phyloP scores from a whole-genome alignment of 2,888 invertebrate species.

The Plebejus melissa region DNA sequence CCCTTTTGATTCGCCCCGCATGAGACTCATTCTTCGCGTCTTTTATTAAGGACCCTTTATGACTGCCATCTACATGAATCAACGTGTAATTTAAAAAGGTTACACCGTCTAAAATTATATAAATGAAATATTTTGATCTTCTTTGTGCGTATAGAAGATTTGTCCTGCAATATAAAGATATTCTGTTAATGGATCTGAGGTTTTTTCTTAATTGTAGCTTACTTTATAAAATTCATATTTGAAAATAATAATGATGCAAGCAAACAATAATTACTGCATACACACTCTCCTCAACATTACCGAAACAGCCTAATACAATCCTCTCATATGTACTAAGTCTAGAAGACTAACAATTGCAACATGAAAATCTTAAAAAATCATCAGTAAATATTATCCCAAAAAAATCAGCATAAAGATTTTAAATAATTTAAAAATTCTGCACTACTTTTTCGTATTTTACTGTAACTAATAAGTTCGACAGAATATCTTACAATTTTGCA shows the following conservation, averaged over 20 bases:
- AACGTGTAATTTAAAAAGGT: conserved; percentile 12
- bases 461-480: no score
- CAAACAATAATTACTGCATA: no score
- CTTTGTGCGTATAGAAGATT: not conserved
- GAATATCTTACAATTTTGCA: not conserved
- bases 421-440: not conserved
- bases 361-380: not conserved
- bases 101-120: not conserved
- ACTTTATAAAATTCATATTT: not conserved
- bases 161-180: not conserved
- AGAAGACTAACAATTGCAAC: not conserved
- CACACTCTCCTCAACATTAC: no score
- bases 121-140: not conserved
- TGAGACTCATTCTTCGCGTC: conserved; percentile 36
- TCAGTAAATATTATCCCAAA: not conserved
- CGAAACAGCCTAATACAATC: not conserved
- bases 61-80: not conserved
- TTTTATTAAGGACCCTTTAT: conserved; percentile 27
- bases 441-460: not conserved
- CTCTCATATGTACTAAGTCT: not conserved
- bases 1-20: conserved; percentile 50
- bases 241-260: no score
- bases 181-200: not conserved
- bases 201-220: not conserved
- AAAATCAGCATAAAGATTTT: not conserved